These are phyloP conservation scores for Eulemur rufifrons DNA, from an alignment of 2,113 vertebrate genomes.

Conservation along the genomic window DNA sequence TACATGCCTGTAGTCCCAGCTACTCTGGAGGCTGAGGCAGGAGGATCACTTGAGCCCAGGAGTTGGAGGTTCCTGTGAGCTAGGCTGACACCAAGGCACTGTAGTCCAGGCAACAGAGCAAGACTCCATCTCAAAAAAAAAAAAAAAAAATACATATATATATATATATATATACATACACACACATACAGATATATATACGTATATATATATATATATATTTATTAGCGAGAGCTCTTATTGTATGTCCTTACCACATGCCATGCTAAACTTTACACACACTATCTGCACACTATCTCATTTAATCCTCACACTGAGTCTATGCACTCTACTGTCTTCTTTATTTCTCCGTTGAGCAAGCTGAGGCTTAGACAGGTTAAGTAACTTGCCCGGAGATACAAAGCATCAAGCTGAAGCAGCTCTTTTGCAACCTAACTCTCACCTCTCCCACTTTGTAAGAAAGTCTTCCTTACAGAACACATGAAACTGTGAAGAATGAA, in stretches of 20 bases:
- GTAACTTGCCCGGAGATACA: background rate
- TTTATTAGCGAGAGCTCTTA: background rate
- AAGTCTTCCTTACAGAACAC: slow-evolving; percentile 10
- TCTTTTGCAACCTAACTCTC: background rate
- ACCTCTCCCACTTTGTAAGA: slow-evolving; percentile 4
- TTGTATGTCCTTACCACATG: background rate
- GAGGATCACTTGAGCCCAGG: too few species aligned
- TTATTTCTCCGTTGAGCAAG: background rate
- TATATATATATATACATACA: background rate
- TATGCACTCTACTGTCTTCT: background rate
- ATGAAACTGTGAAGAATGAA: background rate
- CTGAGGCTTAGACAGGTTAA: background rate
- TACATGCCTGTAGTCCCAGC: too few species aligned
- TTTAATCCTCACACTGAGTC: background rate
- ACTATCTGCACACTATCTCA: background rate
- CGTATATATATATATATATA: background rate
- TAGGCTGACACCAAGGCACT: too few species aligned
- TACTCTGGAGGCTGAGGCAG: too few species aligned
- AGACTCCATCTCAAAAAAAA: too few species aligned
- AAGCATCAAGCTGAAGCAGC: background rate
- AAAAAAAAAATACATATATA: too few species aligned
- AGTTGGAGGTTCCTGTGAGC: too few species aligned
- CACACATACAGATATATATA: too few species aligned
- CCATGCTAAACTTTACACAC: background rate
- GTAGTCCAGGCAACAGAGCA: too few species aligned